Evolutionary conservation across 2,113 vertebrate genomes (phyloP).

Genomic region (Cyanocitta stelleri): DNA sequence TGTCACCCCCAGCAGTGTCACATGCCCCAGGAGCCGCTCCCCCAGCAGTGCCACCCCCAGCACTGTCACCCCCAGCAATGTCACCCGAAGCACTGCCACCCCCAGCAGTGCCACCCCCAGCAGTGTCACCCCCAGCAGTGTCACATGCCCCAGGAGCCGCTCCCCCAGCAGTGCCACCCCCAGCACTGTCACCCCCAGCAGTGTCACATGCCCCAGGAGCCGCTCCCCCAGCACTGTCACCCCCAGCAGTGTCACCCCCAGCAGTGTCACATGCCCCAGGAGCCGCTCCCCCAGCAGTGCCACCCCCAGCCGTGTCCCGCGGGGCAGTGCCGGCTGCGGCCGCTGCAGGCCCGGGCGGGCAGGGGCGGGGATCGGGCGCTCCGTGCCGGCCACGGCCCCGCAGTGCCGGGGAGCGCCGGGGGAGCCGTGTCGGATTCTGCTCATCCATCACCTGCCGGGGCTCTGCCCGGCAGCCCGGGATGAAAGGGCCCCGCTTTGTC

Average conservation of each 20-base stretch:
- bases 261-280: not conserved
- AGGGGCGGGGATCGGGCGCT: not conserved
- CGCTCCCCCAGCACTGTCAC: no score
- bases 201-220: no score
- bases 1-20: not conserved
- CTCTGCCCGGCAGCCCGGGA: not conserved
- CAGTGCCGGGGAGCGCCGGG: conserved; percentile 1
- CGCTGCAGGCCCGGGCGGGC: not conserved
- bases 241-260: no score
- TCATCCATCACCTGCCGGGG: conserved; percentile 75
- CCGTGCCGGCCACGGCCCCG: conserved; percentile 20
- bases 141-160: no score
- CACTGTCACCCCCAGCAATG: no score
- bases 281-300: not conserved
- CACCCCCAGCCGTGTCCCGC: not conserved
- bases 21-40: no score
- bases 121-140: no score
- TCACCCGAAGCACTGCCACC: no score
- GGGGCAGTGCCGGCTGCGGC: not conserved
- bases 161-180: no score
- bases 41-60: no score
- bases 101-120: not conserved
- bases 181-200: no score
- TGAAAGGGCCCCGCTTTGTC: not conserved
- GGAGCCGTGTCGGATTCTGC: conserved; percentile 48